These are phyloP conservation scores for Festucalex cinctus DNA, from an alignment of 2,113 vertebrate genomes.

Conservation along the genomic window DNA sequence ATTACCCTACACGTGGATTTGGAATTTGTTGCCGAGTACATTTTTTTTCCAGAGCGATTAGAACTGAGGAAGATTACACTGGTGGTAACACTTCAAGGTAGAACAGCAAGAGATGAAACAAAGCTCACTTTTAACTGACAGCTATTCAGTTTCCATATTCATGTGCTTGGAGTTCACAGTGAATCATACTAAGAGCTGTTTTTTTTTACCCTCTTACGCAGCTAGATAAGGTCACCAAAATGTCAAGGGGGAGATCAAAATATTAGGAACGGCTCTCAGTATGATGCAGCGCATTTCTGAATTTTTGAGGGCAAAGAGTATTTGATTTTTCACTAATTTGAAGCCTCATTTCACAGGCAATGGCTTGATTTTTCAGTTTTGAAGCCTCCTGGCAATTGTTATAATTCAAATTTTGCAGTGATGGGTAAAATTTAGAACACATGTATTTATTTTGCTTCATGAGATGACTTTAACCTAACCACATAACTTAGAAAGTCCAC, in stretches of 20 bases:
- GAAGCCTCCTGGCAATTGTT: too few species aligned
- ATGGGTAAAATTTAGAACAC: too few species aligned
- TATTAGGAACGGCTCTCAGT: not conserved
- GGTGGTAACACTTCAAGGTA: not conserved
- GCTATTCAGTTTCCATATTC: not conserved
- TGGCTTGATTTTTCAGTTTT: too few species aligned
- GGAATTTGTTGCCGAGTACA: not conserved
- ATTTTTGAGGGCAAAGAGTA: too few species aligned
- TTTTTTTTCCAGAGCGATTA: not conserved
- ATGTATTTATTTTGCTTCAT: too few species aligned
- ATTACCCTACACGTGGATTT: conserved; percentile 3
- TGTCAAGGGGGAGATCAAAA: not conserved
- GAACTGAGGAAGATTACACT: not conserved
- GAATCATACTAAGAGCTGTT: not conserved
- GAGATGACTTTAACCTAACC: too few species aligned
- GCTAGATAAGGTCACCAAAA: not conserved
- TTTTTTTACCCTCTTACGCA: not conserved
- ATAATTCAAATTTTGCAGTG: too few species aligned
- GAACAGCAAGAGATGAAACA: conserved; percentile 4
- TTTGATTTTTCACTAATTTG: too few species aligned
- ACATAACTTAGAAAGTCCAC: too few species aligned
- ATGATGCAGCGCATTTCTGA: not conserved
- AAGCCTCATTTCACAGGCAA: too few species aligned
- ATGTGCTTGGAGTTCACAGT: not conserved
- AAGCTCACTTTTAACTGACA: conserved; percentile 1